These are phyloP conservation scores for Pandemis heparana DNA, from an alignment of 2,888 invertebrate genomes.

Conservation along the genomic window DNA sequence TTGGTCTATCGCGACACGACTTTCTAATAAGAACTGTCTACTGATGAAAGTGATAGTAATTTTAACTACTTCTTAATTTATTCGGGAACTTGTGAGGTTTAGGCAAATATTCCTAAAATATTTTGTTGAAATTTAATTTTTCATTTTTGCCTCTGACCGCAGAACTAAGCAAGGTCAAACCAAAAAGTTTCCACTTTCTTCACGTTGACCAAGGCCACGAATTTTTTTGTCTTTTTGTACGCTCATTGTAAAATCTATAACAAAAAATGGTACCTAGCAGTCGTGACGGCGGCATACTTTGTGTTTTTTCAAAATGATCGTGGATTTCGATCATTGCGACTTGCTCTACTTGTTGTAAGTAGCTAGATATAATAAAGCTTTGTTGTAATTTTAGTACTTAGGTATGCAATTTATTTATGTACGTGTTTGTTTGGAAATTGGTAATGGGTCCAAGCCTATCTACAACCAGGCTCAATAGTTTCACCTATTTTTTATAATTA, in stretches of 20 bases:
- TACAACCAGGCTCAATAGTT: neutral
- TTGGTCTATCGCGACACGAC: neutral
- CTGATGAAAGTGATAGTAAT: neutral
- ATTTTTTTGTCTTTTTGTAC: neutral
- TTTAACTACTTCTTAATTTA: neutral
- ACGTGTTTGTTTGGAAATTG: neutral
- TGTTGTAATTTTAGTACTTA: neutral
- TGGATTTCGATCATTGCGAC: neutral
- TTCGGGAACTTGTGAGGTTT: neutral
- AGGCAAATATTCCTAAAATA: neutral
- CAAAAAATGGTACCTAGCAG: neutral
- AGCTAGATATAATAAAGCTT: neutral
- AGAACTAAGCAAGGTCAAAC: neutral
- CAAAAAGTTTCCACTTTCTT: slow-evolving; percentile 13
- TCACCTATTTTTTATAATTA: neutral
- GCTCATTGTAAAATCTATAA: slow-evolving; percentile 1
- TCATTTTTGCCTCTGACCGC: neutral
- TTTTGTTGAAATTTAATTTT: neutral
- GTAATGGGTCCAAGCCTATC: neutral
- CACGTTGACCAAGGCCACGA: neutral
- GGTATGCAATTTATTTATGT: neutral
- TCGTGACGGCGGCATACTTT: neutral
- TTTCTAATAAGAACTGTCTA: neutral
- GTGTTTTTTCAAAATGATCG: neutral
- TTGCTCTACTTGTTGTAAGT: neutral